Conservation (phyloP, 2,113 vertebrate species). For the Oncorhynchus masou region DNA sequence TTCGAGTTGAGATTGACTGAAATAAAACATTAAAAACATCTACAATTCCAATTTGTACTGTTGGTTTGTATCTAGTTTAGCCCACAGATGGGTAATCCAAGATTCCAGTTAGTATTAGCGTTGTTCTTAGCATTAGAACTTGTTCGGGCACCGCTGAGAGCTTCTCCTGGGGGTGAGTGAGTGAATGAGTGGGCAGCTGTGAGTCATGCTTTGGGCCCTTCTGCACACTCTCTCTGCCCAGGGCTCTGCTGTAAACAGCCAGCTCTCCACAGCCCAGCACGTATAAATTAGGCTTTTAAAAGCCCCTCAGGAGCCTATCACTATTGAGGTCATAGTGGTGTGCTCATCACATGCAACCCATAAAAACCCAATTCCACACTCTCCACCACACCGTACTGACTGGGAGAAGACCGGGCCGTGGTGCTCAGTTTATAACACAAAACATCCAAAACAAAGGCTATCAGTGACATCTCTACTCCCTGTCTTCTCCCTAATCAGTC, state of each 20-base stretch:
- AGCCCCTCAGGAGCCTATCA: neutral
- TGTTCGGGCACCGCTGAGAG: neutral
- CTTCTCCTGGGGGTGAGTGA: neutral
- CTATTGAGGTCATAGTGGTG: constrained; percentile 18
- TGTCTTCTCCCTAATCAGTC: neutral
- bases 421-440: neutral
- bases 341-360: neutral
- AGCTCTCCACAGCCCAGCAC: constrained; percentile 1
- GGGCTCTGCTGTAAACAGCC: constrained; percentile 8
- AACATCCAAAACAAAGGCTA: neutral
- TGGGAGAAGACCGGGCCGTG: neutral
- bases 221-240: constrained; percentile 3
- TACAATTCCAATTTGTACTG: no score
- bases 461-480: no score
- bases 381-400: neutral
- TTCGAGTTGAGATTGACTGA: neutral
- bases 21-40: no score
- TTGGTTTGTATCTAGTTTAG: no score
- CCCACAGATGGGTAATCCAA: no score
- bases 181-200: neutral
- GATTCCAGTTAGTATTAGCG: no score
- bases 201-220: neutral
- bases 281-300: constrained; percentile 10
- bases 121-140: neutral
- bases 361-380: neutral